Evolutionary conservation across 2,888 invertebrate species (phyloP).

Genomic region (Stramonita haemastoma): DNA sequence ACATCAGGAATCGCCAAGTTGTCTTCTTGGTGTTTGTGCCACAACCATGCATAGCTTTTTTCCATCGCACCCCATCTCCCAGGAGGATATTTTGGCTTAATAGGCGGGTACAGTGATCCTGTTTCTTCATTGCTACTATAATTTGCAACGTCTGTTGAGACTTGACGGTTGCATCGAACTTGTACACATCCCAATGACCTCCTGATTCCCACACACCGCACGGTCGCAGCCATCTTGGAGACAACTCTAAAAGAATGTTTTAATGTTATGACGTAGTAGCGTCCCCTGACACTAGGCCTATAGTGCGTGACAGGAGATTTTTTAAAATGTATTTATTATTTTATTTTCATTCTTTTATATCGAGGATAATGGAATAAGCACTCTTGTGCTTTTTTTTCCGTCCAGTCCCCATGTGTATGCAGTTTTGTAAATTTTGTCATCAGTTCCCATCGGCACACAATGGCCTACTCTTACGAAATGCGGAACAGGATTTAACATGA

Average conservation of each 20-base stretch:
- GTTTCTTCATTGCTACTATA: conserved; percentile 51
- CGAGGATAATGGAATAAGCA: no score
- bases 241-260: background rate
- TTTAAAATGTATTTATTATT: no score
- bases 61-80: conserved; percentile 70
- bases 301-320: no score
- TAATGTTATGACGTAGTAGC: no score
- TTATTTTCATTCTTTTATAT: no score
- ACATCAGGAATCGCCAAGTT: conserved; percentile 31
- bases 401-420: no score
- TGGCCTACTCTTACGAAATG: no score
- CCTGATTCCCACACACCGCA: background rate
- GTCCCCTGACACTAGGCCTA: no score
- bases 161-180: conserved; percentile 3
- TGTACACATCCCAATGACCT: conserved; percentile 23
- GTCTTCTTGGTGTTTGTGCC: conserved; percentile 58
- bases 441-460: no score
- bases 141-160: background rate
- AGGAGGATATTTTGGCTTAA: conserved; percentile 71
- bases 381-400: no score
- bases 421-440: no score
- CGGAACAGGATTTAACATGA: no score
- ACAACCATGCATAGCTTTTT: conserved; percentile 65
- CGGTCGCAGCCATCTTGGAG: conserved; percentile 38
- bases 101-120: conserved; percentile 65